Conservation (phyloP, 2,113 vertebrate genomes). For the Aegithalos caudatus region DNA sequence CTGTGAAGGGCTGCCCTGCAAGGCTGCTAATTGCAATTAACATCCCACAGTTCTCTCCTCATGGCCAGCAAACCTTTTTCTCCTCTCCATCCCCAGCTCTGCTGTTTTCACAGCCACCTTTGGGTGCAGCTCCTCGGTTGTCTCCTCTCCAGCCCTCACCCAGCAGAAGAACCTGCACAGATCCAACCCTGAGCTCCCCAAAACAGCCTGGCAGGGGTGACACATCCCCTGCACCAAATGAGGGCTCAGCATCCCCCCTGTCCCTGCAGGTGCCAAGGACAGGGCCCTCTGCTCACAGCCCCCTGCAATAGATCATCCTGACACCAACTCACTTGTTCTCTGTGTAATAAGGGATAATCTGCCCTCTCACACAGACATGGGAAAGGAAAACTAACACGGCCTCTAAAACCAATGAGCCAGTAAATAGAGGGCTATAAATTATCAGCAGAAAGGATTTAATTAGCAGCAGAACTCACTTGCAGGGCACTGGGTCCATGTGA, state of each 20-base stretch:
- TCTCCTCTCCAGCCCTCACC: neutral
- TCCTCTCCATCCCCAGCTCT: neutral
- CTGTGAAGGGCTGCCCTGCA: neutral
- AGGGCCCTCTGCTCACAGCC: neutral
- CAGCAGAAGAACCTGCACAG: neutral
- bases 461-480: neutral
- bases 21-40: neutral
- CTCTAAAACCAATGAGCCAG: slow-evolving; percentile 61
- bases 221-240: neutral
- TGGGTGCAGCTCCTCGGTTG: neutral
- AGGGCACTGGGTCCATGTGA: neutral
- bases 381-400: slow-evolving; percentile 37
- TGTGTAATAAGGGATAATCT: neutral
- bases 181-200: neutral
- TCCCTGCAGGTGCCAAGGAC: neutral
- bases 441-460: slow-evolving; percentile 47
- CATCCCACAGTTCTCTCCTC: neutral
- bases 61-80: neutral
- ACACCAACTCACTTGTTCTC: neutral
- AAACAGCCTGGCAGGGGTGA: neutral
- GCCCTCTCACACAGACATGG: neutral
- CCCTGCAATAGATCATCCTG: neutral
- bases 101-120: neutral
- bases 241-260: neutral
- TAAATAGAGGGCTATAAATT: slow-evolving; percentile 49